phyloP scores from a whole-genome alignment of 92 coral and sea anemone species.

The Phenganax stokvisi region DNA sequence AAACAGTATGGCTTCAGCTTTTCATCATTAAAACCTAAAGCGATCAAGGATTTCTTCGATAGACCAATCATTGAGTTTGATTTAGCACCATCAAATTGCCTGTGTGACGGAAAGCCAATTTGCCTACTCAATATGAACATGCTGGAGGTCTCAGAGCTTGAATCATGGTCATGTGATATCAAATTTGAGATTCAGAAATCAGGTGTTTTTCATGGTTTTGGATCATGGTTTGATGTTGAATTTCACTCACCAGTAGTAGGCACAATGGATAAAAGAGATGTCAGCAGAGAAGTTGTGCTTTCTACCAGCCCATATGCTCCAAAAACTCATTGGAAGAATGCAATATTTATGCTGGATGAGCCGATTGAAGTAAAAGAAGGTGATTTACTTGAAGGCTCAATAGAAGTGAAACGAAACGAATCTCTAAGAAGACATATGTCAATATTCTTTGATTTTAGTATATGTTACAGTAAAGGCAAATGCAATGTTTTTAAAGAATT shows the following conservation, averaged over 20 bases:
- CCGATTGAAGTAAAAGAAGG: conserved; percentile 63
- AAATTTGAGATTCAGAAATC: conserved; percentile 61
- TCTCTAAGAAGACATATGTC: conserved; percentile 71
- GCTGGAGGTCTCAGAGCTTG: conserved; percentile 52
- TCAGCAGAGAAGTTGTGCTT: conserved; percentile 42
- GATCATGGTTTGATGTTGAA: conserved; percentile 87
- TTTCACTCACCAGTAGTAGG: conserved; percentile 52
- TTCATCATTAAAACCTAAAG: conserved; percentile 62
- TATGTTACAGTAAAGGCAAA: conserved; percentile 28
- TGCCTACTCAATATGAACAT: conserved; percentile 57
- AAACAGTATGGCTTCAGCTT: conserved; percentile 95
- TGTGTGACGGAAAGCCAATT: conserved; percentile 59
- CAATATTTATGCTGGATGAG: conserved; percentile 73
- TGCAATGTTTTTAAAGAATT: conserved; percentile 22
- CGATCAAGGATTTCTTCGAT: conserved; percentile 71
- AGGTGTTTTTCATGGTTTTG: conserved; percentile 72
- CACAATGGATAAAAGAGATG: conserved; percentile 32
- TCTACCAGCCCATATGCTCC: conserved; percentile 67
- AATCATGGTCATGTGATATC: conserved; percentile 51
- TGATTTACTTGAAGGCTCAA: conserved; percentile 58
- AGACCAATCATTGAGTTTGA: conserved; percentile 76
- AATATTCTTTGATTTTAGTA: conserved; percentile 55
- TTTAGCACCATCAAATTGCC: conserved; percentile 53
- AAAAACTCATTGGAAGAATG: conserved; percentile 90
- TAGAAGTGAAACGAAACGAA: conserved; percentile 59